A percentile compares a stretch with the other conserved stretches of the same genome.
phyloP scores from a whole-genome alignment of 1,140 invertebrate species.

The Caenorhabditis briggsae region DNA sequence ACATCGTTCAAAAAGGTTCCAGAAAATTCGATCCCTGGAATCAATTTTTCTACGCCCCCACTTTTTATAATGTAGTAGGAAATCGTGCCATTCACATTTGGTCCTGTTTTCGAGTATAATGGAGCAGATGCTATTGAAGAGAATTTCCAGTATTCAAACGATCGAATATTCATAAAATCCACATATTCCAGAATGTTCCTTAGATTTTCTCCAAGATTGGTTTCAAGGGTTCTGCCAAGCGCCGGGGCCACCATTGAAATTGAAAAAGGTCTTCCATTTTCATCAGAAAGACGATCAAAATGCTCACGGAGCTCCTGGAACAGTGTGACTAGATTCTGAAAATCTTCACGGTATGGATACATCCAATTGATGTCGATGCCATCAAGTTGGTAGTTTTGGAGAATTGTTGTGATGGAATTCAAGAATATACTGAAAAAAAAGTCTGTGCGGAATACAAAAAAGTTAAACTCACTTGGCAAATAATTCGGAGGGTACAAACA shows the following conservation, averaged over 20 bases:
- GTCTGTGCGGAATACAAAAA: not conserved
- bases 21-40: not conserved
- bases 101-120: not conserved
- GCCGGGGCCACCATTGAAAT: not conserved
- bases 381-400: not conserved
- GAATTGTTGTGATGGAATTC: not conserved
- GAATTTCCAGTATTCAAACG: not conserved
- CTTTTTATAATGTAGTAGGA: not conserved
- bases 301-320: not conserved
- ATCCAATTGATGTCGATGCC: not conserved
- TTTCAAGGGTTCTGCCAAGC: not conserved
- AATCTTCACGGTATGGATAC: not conserved
- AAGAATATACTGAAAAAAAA: not conserved
- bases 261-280: not conserved
- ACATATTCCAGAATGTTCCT: not conserved
- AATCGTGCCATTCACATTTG: not conserved
- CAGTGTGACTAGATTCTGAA: not conserved
- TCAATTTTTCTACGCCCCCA: not conserved
- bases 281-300: not conserved
- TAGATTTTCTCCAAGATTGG: not conserved
- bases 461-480: not conserved
- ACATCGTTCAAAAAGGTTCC: not conserved
- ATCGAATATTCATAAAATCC: not conserved
- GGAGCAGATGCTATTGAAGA: not conserved
- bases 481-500: no score